phyloP scores from a whole-genome alignment of 2,888 invertebrate genomes.

The Drosophila buzzatii region DNA sequence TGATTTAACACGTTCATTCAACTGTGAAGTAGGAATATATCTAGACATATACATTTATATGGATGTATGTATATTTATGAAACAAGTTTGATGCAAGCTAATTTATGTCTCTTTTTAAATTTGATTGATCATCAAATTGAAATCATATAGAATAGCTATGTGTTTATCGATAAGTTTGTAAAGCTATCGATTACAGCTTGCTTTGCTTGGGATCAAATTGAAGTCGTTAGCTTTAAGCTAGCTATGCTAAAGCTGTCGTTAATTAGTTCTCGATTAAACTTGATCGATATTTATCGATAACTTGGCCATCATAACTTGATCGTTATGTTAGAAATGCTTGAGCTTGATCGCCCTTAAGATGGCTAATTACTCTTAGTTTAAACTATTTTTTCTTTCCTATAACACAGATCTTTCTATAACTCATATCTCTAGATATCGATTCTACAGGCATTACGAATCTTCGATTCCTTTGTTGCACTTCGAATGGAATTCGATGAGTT shows the following conservation, averaged over 20 bases:
- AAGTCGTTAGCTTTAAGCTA: background rate
- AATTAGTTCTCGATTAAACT: background rate
- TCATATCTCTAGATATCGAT: too few species aligned
- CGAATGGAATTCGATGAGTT: conserved; percentile 13
- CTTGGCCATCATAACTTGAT: background rate
- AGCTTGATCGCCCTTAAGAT: background rate
- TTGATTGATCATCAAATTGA: background rate
- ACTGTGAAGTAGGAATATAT: background rate
- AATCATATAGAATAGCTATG: background rate
- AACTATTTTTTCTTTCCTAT: too few species aligned
- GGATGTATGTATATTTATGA: background rate
- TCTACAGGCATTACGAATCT: too few species aligned
- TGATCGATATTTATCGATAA: too few species aligned
- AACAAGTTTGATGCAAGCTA: background rate
- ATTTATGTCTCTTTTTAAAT: background rate
- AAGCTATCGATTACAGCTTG: background rate
- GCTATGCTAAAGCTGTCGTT: background rate
- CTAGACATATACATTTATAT: background rate
- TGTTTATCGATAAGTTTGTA: background rate
- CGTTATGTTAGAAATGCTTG: background rate
- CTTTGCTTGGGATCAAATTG: too few species aligned
- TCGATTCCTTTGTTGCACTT: conserved; percentile 7
- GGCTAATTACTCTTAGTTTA: background rate
- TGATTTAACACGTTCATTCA: conserved; percentile 25
- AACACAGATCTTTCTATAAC: too few species aligned